Base-by-base conservation (phyloP, 2,113 vertebrate species). In the Aspiorhynchus laticeps region DNA sequence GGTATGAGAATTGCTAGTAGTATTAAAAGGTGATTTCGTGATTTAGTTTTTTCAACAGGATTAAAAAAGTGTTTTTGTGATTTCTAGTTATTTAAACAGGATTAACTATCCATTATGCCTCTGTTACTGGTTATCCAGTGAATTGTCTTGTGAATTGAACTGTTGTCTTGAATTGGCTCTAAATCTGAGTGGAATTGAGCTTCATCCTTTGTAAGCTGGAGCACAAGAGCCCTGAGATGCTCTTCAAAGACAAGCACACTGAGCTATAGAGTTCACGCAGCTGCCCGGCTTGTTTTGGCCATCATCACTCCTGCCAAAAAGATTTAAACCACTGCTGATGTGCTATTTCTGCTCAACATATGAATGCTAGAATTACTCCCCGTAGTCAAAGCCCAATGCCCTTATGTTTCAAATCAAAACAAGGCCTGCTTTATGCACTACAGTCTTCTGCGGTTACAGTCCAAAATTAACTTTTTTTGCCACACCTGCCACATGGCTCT, bases 261-360 rank as follows among this genome's bases (percentile, higher is more conserved):
- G 61, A n/a, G 36, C 48, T 83, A 26, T 88, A 2, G 17, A 63
- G 53, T 74, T 69, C 36, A 41, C 10, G 28, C 56, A 65, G 53
- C 85, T 61, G 46, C 53, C 26, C 67, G 56, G 74, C 48, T 69
- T 63, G 69, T 14, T 59, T 80, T 78, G 71, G 82, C 69, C 61
- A 19, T 3, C 51, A 76, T 53, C 38, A 7, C 48, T 76, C 56
- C 63, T 33, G 36, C 33, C 51, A 77, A 19, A 59, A 79, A 12
- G 43, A 61, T 59, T 75, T 63, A 87, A 78, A 85, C 76, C 80
- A 73, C 56, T 4, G 46, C 75, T 85, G 63, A 53, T 59, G 36
- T 15, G 36, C 80, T 87, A 77, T 87, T 89, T 85, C 24, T 89
- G 79, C 78, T 78, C 56, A 56, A 69, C 46, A 38, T 56, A 79